Base-by-base conservation (phyloP, 2,888 invertebrate genomes). In the Drosophila antonietae region DNA sequence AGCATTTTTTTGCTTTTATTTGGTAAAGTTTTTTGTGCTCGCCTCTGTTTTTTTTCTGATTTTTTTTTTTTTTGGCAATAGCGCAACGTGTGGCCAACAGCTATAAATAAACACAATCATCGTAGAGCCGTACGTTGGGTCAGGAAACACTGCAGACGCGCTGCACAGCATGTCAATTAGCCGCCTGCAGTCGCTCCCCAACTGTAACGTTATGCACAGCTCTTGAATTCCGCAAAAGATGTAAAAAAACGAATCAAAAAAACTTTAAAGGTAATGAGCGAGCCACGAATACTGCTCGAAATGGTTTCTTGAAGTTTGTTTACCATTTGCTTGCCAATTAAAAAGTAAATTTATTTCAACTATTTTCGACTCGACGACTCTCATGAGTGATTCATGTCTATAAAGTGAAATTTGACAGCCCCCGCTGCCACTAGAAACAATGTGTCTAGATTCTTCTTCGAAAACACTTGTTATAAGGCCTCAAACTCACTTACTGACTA, bases 81-180 rank as follows among this genome's bases (percentile, higher is more conserved):
- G 72, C 72, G 35, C 75, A 76, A 68, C 67, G 47, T 64, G 58
- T 41, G 52, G 58, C 47, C 55, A 46, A 66, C 59, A 62, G 70
- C 63, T 44, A 75, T 70, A 75, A 75, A 69, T 46, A 69, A 46
- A 46, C 49, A 35, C 63, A 53, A 62, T 35, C 62, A 62, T 53
- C 23, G 53, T 10, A 20, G 10, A 44, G 28, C 51, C 20, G 12
- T 7, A 33, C 44, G 46, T 46, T 46, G 59, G 49, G 41, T 52
- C 69, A 75, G 75, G 73, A 68, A 68, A 59, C 47, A 46, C 28
- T 43, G 33, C 9, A 53, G 35, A 41, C 49, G 46, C 18, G 55
- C 46, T 49, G 73, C 41, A 44, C 63, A 58, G 76, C 68, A 77
- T 77, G 44, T 52, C 65, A 77, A 77, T 63, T 63, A 59, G 52